phyloP scores from a whole-genome alignment of 2,888 invertebrate species.

The Plusia festucae region DNA sequence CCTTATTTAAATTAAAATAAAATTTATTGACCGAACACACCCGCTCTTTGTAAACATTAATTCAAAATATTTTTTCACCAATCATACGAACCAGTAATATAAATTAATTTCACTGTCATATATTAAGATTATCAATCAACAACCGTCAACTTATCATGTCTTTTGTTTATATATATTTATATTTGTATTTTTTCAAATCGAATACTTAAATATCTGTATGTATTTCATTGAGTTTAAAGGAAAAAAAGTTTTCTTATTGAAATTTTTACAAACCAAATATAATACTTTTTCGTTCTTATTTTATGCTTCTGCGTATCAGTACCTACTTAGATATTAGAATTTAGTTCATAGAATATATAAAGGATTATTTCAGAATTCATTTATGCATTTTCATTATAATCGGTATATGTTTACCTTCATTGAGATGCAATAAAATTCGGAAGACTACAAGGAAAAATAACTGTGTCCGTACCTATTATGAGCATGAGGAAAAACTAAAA shows the following conservation, averaged over 20 bases:
- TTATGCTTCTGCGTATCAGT: not conserved
- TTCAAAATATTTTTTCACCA: conserved; percentile 11
- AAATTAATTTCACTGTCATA: conserved; percentile 14
- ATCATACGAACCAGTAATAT: conserved; percentile 1
- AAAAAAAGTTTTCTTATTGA: too few species aligned
- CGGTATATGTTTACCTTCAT: not conserved
- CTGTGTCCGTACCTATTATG: not conserved
- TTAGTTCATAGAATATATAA: too few species aligned
- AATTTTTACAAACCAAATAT: too few species aligned
- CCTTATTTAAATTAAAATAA: conserved; percentile 14
- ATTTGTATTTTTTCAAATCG: not conserved
- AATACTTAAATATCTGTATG: not conserved
- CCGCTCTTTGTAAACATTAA: conserved; percentile 24
- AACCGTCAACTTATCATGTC: not conserved
- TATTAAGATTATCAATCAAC: conserved; percentile 1
- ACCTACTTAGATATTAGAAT: too few species aligned
- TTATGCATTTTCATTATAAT: not conserved
- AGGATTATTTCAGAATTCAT: not conserved
- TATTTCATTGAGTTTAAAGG: not conserved
- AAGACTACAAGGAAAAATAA: not conserved
- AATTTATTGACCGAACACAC: conserved; percentile 25
- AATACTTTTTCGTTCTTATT: not conserved
- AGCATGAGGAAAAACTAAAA: conserved; percentile 47
- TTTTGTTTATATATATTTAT: conserved; percentile 3
- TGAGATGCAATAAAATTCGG: not conserved